Evolutionary conservation across 2,113 vertebrate species (phyloP), one percentile per base, ranked within the genome.

Genomic region (Chaetodon auriga): DNA sequence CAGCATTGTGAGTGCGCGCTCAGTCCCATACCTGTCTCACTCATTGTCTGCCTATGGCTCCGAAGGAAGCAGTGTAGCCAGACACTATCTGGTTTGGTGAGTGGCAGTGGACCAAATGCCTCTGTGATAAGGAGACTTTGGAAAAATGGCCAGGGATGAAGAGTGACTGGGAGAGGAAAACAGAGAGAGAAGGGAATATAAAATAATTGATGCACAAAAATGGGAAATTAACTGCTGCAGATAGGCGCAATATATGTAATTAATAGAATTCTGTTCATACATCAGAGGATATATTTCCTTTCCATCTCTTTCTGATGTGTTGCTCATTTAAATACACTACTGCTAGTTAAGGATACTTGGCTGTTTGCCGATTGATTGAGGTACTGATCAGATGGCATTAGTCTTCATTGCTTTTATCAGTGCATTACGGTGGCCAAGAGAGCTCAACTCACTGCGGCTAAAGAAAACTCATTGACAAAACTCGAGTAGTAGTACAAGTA

Each of bases 91-190:
- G 68, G 66, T 80, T 18, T 62, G 58, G 81, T 80, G 87, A 89
- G 68, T 90, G 84, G 68, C 89, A 86, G 78, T 68, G 30, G 35
- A 84, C 43, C 72, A 76, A 87, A 19, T 80, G 66, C 54, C 58
- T 87, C 77, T 79, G 36, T 66, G 90, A 92, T 91, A 92, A 89
- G 82, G 63, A 79, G 54, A 77, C 53, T 65, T 53, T 35, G 61
- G 62, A 53, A 83, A 75, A 74, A 76, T 60, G 68, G 71, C 70
- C 16, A 9, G 21, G 81, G 81, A 90, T 74, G 54, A 85, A 81
- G 49, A 89, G 71, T 51, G 49, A 36, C 11, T 46, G 12, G 55
- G 54, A 60, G 38, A 68, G 35, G 18, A 53, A 57, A 61, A 51
- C 36, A 54, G 66, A 68, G 43, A n/a, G n/a, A 53, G 25, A 23